Evolutionary conservation across 2,888 invertebrate species (phyloP), one percentile per base, ranked within the genome.

Genomic region (Meloe dianella): DNA sequence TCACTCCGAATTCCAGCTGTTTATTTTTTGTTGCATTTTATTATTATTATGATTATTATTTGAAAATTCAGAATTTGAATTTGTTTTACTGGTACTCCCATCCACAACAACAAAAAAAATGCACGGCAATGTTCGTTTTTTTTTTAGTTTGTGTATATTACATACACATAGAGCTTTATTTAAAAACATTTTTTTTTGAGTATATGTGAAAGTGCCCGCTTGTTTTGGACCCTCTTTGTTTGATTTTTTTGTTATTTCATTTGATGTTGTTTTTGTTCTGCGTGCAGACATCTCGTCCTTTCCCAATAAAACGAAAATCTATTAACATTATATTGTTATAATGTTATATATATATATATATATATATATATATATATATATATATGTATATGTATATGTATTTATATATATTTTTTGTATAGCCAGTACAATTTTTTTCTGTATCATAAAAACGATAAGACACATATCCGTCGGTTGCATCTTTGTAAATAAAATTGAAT

Each of bases 71-170:
- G 29, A 64, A 57, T 66, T 38, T 72, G 81, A 78, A 82, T 81
- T 82, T 82, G 82, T 81, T 82, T 82, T 82, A 82, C 82, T 82
- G 81, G 80, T 75, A 66, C 69, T 61, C 24, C 65, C 60, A 20
- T 9, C 20, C 17, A 30, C 54, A 47, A 17, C 20, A 7, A 30
- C 54, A 47, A 17, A 20, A 56, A 54, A 22, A 56, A 41, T 69
- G 73, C 75, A 74, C 69, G 75, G 47, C 47, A 47, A 47, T 47
- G 47, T 47, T 47, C 47, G 47, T 47, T 47, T 64, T 67, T 74
- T 72, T 72, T 72, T 74, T 70, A 72, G 65, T 75, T 71, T 66
- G 69, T 68, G 71, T 73, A 64, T 64, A 56, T 68, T 72, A 68
- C 68, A 70, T 66, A 69, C 72, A 58, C 72, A 66, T 73, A 60